These are phyloP conservation scores for Chelidonichthys spinosus DNA, from an alignment of 2,797 vertebrate species.

Conservation along the genomic window DNA sequence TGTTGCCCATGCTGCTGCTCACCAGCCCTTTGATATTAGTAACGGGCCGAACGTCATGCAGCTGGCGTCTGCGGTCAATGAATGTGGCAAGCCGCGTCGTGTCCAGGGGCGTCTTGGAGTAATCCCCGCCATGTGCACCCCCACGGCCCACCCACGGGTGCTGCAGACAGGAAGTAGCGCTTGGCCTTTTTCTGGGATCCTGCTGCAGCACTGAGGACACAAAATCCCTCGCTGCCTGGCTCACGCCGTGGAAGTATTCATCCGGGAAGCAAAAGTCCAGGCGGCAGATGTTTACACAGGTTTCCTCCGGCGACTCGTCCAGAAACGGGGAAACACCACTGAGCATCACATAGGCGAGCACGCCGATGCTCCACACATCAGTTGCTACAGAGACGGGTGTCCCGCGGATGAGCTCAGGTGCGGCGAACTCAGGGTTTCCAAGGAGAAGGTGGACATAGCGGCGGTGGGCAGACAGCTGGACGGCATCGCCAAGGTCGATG, in stretches of 20 bases:
- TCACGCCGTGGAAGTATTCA: slow-evolving; percentile 92
- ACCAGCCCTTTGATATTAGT: slow-evolving; percentile 94
- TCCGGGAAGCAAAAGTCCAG: slow-evolving; percentile 97
- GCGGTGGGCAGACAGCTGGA: slow-evolving; percentile 93
- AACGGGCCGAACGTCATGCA: slow-evolving; percentile 91
- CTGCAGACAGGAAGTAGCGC: slow-evolving; percentile 91
- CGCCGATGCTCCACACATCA: slow-evolving; percentile 95
- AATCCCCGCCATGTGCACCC: slow-evolving; percentile 89
- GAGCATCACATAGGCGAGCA: slow-evolving; percentile 94
- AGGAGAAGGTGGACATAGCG: slow-evolving; percentile 94
- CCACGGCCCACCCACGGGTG: slow-evolving; percentile 96
- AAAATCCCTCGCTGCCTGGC: slow-evolving; percentile 94
- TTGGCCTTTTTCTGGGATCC: slow-evolving; percentile 92
- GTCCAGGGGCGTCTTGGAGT: slow-evolving; percentile 94
- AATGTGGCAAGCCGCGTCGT: slow-evolving; percentile 92
- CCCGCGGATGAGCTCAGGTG: slow-evolving; percentile 95
- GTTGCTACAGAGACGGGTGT: slow-evolving; percentile 92
- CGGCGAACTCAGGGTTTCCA: slow-evolving; percentile 96
- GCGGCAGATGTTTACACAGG: slow-evolving; percentile 95
- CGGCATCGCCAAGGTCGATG: slow-evolving; percentile 94
- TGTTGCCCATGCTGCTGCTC: slow-evolving; percentile 86
- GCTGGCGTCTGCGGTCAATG: slow-evolving; percentile 93
- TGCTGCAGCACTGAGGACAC: slow-evolving; percentile 90
- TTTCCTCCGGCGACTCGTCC: slow-evolving; percentile 97
- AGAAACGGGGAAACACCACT: slow-evolving; percentile 97